Conservation (phyloP, 2,888 invertebrate genomes). For the Catocala sponsa region DNA sequence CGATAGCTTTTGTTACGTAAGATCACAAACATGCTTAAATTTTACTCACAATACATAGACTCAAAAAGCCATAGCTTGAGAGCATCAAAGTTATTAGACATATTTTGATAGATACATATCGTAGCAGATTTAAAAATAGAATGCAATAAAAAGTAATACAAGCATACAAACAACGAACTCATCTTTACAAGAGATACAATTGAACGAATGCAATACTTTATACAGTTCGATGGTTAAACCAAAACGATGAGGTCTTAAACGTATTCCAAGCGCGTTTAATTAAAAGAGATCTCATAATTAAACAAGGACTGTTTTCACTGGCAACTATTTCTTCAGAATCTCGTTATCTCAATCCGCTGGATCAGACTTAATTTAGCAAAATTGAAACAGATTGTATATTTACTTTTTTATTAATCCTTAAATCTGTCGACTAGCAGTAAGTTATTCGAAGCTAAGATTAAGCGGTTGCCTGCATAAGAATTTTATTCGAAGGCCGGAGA, state of each 20-base stretch:
- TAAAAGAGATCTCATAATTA: slow-evolving; percentile 50
- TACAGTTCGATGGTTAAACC: slow-evolving; percentile 13
- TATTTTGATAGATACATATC: too few relatives aligned
- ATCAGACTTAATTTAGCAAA: slow-evolving; percentile 45
- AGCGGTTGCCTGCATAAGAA: slow-evolving; percentile 11
- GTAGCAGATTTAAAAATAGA: too few relatives aligned
- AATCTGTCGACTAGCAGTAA: slow-evolving; percentile 26
- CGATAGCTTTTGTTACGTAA: too few relatives aligned
- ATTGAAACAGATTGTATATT: slow-evolving; percentile 43
- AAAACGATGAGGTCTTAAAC: slow-evolving; percentile 36
- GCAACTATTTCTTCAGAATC: slow-evolving; percentile 36
- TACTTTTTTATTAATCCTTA: slow-evolving; percentile 44
- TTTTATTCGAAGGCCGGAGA: background rate
- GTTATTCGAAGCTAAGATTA: slow-evolving; percentile 34
- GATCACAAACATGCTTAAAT: too few relatives aligned
- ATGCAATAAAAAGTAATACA: too few relatives aligned
- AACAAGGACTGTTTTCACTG: slow-evolving; percentile 39
- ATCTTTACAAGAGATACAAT: too few relatives aligned
- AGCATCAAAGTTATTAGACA: too few relatives aligned
- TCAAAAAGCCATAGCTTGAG: too few relatives aligned
- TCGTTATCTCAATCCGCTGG: slow-evolving; percentile 40
- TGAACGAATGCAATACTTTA: background rate
- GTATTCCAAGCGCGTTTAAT: slow-evolving; percentile 40
- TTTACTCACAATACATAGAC: too few relatives aligned
- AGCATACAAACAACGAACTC: too few relatives aligned